Percentiles rank a stretch among this genome's conserved stretches.
Evolutionary conservation across 2,888 invertebrate genomes (phyloP).

Genomic region (Crepidodera aurea): DNA sequence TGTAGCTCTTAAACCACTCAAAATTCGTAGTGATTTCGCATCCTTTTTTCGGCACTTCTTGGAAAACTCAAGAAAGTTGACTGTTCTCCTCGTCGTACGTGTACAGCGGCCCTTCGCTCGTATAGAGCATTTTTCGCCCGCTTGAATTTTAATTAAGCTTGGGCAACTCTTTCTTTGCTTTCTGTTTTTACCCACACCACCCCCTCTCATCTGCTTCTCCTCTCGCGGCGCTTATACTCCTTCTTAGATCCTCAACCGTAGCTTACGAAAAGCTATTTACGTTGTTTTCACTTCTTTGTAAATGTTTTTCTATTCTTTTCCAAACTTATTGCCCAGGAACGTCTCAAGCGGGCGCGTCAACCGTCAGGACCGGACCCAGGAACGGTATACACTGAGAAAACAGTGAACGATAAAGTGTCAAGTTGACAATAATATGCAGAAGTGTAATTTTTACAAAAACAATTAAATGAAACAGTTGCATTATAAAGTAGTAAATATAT

Average conservation of each 20-base stretch:
- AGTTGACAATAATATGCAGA: too few relatives aligned
- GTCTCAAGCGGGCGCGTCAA: too few relatives aligned
- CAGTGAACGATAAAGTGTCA: too few relatives aligned
- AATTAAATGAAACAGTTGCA: too few relatives aligned
- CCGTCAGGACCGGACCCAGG: too few relatives aligned
- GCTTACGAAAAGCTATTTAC: constrained; percentile 7
- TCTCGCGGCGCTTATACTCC: constrained; percentile 26
- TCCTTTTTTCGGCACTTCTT: constrained; percentile 36
- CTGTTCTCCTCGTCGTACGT: constrained; percentile 62
- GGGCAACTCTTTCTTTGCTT: constrained; percentile 51
- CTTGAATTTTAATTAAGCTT: constrained; percentile 59
- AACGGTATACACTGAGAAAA: too few relatives aligned
- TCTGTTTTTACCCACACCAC: constrained; percentile 17
- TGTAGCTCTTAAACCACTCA: too few relatives aligned
- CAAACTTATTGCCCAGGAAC: neutral
- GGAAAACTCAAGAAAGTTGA: constrained; percentile 58
- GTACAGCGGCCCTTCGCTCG: constrained; percentile 58
- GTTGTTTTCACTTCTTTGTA: constrained; percentile 14
- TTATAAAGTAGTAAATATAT: too few relatives aligned
- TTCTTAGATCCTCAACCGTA: constrained; percentile 4
- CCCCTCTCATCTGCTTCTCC: constrained; percentile 27
- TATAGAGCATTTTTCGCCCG: constrained; percentile 57
- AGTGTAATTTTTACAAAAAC: too few relatives aligned
- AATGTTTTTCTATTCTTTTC: constrained; percentile 8
- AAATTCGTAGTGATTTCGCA: too few relatives aligned